A percentile compares a stretch with the other conserved stretches of the same genome.
Evolutionary conservation across 2,113 vertebrate species (phyloP).

Genomic region (Amazona vittata): DNA sequence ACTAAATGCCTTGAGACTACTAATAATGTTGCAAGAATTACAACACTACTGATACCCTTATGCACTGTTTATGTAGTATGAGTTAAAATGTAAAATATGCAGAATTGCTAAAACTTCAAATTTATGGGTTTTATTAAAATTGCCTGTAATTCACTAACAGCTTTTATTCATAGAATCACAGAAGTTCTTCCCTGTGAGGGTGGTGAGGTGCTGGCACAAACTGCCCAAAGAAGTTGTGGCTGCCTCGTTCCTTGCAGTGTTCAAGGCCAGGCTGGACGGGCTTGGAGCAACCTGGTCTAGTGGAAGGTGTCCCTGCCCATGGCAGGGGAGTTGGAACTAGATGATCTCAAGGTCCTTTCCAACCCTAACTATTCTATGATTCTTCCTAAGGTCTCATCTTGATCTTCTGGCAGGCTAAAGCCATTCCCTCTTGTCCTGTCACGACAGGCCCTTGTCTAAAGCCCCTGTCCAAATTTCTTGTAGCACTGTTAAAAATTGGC

Average conservation of each 20-base stretch:
- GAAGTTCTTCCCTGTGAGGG: neutral
- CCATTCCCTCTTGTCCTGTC: neutral
- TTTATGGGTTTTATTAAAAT: neutral
- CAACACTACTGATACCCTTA: neutral
- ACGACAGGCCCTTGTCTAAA: neutral
- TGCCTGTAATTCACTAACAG: neutral
- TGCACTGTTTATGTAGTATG: neutral
- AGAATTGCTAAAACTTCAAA: neutral
- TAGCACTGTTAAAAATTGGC: neutral
- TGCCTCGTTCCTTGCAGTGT: neutral
- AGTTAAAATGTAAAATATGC: neutral
- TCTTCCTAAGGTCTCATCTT: neutral
- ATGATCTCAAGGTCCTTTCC: neutral
- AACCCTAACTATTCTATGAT: neutral
- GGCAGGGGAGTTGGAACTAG: neutral
- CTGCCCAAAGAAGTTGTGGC: neutral
- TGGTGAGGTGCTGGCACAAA: neutral
- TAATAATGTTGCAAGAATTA: conserved; percentile 15
- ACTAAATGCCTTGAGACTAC: neutral
- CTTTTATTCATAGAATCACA: neutral
- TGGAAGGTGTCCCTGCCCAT: neutral
- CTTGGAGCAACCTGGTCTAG: neutral
- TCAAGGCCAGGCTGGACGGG: neutral
- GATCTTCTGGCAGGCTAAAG: neutral
- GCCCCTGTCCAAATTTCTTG: neutral